Conservation (phyloP, 2,113 vertebrate genomes). For the Argyrosomus japonicus region DNA sequence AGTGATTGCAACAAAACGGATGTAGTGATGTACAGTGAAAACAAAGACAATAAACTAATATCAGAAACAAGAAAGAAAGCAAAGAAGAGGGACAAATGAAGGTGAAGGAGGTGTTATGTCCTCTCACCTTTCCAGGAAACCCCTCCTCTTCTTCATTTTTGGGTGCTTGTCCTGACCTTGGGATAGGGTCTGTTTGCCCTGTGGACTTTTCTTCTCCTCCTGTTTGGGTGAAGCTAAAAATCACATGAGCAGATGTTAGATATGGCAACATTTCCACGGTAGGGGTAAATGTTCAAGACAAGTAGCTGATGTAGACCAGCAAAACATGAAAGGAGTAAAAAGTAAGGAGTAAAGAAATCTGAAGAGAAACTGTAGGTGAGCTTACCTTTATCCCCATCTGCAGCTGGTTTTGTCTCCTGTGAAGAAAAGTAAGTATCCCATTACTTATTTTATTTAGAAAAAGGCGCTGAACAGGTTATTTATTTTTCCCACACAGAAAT, state of each 20-base stretch:
- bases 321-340: too few relatives aligned
- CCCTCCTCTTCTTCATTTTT: constrained; percentile 87
- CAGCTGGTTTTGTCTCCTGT: constrained; percentile 68
- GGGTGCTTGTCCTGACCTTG: constrained; percentile 68
- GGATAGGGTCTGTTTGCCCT: constrained; percentile 73
- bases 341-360: accelerated
- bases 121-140: constrained; percentile 92
- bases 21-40: not conserved
- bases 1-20: not conserved
- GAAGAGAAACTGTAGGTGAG: not conserved
- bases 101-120: not conserved
- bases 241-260: not conserved
- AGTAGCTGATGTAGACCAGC: not conserved
- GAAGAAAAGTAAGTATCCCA: not conserved
- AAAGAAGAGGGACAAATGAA: not conserved
- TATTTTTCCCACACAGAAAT: not conserved
- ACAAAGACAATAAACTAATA: not conserved
- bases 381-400: constrained; percentile 69
- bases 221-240: constrained; percentile 64
- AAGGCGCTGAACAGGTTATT: accelerated
- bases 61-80: not conserved
- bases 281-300: too few relatives aligned
- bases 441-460: not conserved
- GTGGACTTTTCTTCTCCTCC: constrained; percentile 86
- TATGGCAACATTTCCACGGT: too few relatives aligned